Evolutionary conservation across 2,113 vertebrate species (phyloP).

Genomic region (Cyanoliseus patagonus): DNA sequence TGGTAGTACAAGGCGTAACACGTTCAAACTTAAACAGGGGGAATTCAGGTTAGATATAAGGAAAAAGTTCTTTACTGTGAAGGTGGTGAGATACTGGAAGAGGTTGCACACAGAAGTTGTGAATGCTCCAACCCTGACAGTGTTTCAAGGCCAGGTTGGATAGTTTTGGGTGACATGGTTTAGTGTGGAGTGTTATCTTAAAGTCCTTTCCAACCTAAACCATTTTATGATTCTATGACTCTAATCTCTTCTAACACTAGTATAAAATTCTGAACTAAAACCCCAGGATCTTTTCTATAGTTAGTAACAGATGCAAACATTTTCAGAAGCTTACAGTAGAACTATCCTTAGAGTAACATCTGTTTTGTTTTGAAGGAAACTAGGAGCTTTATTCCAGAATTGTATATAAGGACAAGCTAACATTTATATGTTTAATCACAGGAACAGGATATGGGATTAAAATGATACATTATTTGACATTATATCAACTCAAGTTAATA

Average conservation of each 20-base stretch:
- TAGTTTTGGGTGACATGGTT: background rate
- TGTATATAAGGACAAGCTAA: background rate
- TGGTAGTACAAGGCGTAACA: background rate
- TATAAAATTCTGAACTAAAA: background rate
- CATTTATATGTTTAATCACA: background rate
- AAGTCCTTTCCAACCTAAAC: background rate
- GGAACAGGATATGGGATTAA: background rate
- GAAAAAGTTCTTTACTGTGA: background rate
- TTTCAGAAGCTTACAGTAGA: background rate
- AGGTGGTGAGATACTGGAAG: background rate
- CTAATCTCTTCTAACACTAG: background rate
- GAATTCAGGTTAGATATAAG: background rate
- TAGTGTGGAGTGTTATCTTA: background rate
- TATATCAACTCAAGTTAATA: background rate
- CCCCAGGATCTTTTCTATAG: background rate
- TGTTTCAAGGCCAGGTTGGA: background rate
- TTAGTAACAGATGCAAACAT: background rate
- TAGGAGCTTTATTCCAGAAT: background rate
- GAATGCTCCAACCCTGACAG: background rate
- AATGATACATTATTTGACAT: background rate
- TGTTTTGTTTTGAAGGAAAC: background rate
- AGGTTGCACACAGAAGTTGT: background rate
- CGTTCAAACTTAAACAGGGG: background rate
- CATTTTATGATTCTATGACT: background rate
- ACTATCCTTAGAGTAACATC: too few species aligned